These are phyloP conservation scores for Gadopsis marmoratus DNA, from an alignment of 2,797 vertebrate genomes.

Conservation along the genomic window DNA sequence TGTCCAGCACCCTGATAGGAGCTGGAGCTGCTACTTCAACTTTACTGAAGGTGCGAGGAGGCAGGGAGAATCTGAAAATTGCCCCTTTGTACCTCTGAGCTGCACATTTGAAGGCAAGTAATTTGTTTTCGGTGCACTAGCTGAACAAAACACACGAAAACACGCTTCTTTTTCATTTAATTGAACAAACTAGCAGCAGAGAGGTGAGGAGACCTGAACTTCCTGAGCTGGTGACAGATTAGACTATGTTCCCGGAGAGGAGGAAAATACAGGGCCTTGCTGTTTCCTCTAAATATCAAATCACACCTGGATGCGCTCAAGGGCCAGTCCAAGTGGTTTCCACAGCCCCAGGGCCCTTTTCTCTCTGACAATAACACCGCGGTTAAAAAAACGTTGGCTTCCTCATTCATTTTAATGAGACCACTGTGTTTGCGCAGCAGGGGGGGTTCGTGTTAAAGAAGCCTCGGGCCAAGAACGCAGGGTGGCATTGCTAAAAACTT, in stretches of 20 bases:
- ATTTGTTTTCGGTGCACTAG: conserved; percentile 21
- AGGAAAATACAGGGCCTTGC: conserved; percentile 25
- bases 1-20: conserved; percentile 48
- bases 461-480: conserved; percentile 19
- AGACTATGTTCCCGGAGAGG: conserved; percentile 16
- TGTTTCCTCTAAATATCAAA: conserved; percentile 53
- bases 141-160: conserved; percentile 23
- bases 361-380: conserved; percentile 28
- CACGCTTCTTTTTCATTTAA: conserved; percentile 9
- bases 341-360: conserved; percentile 39
- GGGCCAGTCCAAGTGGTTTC: conserved; percentile 45
- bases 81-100: conserved; percentile 25
- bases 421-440: conserved; percentile 5
- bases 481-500: neutral
- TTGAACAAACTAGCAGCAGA: conserved; percentile 10
- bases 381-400: conserved; percentile 12
- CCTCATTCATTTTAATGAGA: conserved; percentile 53
- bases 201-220: conserved; percentile 16
- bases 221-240: conserved; percentile 33
- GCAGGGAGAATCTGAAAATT: conserved; percentile 27
- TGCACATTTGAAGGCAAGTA: conserved; percentile 7
- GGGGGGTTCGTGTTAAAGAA: conserved; percentile 10
- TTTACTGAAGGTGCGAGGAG: conserved; percentile 45
- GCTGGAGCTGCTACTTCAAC: conserved; percentile 47
- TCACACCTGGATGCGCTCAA: conserved; percentile 53